Conservation (phyloP, 2,113 vertebrate species). For the Alaudala cheleensis region DNA sequence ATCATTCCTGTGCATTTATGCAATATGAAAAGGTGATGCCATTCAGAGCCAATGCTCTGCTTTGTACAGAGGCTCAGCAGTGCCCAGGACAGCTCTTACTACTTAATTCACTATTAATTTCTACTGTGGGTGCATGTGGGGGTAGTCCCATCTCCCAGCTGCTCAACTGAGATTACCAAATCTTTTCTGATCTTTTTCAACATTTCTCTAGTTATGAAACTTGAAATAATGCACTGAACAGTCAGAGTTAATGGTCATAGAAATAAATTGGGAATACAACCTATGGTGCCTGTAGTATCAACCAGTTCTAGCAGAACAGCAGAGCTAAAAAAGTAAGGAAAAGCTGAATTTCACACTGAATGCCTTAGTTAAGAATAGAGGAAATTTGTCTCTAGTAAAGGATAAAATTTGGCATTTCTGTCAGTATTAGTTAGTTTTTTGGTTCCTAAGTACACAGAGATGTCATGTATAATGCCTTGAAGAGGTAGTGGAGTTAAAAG, state of each 20-base stretch:
- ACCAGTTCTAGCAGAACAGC: background rate
- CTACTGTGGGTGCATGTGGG: accelerated
- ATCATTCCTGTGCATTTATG: background rate
- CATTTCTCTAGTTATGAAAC: background rate
- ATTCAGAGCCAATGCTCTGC: background rate
- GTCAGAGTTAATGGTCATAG: background rate
- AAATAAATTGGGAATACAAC: background rate
- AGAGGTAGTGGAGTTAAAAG: background rate
- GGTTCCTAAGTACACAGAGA: background rate
- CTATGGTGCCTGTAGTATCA: background rate
- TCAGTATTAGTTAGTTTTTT: background rate
- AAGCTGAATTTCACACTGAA: background rate
- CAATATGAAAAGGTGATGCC: background rate
- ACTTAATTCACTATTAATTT: background rate
- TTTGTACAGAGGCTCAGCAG: background rate
- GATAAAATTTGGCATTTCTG: background rate
- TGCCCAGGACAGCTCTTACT: background rate
- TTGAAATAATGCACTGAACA: background rate
- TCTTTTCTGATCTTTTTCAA: background rate
- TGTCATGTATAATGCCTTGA: background rate
- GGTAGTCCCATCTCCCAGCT: background rate
- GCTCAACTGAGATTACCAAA: background rate
- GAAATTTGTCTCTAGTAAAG: background rate
- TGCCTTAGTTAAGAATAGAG: background rate
- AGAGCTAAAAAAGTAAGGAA: background rate